Evolutionary conservation across 2,113 vertebrate species (phyloP).

Genomic region (Balaeniceps rex): DNA sequence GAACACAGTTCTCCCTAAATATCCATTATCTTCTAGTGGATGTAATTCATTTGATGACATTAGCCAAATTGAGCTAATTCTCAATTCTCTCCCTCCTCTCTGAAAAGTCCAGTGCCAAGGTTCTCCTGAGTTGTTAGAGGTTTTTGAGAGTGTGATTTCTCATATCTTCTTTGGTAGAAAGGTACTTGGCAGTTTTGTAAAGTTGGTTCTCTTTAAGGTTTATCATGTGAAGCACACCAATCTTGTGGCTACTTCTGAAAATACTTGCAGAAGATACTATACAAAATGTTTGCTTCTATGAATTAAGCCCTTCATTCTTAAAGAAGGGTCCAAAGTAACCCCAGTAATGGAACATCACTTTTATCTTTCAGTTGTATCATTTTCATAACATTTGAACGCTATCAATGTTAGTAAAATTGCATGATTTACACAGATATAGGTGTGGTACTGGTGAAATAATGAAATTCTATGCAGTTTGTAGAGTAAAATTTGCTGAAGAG

Average conservation of each 20-base stretch:
- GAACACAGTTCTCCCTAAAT: not conserved
- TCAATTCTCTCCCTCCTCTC: not conserved
- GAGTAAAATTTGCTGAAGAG: not conserved
- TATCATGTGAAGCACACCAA: accelerated
- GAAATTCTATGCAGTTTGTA: not conserved
- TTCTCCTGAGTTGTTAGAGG: not conserved
- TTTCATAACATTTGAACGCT: not conserved
- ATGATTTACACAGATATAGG: not conserved
- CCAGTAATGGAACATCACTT: not conserved
- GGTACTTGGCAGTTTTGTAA: not conserved
- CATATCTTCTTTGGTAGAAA: not conserved
- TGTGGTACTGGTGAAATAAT: not conserved
- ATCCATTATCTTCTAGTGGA: not conserved
- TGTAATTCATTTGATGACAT: not conserved
- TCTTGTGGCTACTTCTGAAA: not conserved
- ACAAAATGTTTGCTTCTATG: not conserved
- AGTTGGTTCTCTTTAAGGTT: not conserved
- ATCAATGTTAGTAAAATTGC: not conserved
- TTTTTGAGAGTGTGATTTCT: not conserved
- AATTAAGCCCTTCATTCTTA: not conserved
- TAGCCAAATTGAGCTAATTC: not conserved
- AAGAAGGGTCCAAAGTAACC: not conserved
- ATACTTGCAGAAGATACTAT: not conserved
- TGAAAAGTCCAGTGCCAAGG: not conserved
- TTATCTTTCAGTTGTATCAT: not conserved